Evolutionary conservation across 2,797 vertebrate genomes (phyloP), one percentile per base, ranked within the genome.

Genomic region (Podarcis lilfordi): DNA sequence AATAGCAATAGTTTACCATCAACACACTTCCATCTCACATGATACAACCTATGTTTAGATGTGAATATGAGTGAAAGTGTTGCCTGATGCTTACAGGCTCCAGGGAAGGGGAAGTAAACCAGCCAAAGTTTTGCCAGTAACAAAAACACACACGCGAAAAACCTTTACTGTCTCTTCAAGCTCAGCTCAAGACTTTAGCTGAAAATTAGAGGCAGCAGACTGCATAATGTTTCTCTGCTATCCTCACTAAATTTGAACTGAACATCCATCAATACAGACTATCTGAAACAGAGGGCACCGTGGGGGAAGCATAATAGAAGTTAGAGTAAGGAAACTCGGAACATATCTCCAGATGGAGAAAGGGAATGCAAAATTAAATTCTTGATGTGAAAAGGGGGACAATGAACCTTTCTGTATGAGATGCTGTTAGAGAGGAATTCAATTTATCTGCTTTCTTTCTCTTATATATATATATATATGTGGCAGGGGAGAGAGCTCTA

Each of bases 281-380:
- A 90, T 55, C 86, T 92, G 87, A 94, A 89, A 50, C 61, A 80
- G 19, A 32, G 40, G n/a, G 8, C 80, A 64, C 15, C 61, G 4
- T 19, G 72, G 17, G 82, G 88, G 89, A 85, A n/a, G 91, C 37
- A 85, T 89, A 93, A 87, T 95, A 89, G 88, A 94, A 95, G 91
- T 83, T 40, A 78, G 69, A 13, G 15, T 83, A 93, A 94, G 89
- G 94, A 94, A 93, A 94, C 91, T 89, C 86, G 85, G 95, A 95
- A 86, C 91, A 25, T 93, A 93, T 88, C 91, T 95, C 86, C 84
- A 89, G 94, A 91, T 90, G 93, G 96, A 97, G 95, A 97, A 97
- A 96, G 90, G 90, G 93, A 95, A 97, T 96, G 95, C 93, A 97
- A 97, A 97, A 97, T 97, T 96, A 97, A 97, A 95, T 95, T 97